Base-by-base conservation (phyloP, 2,797 vertebrate genomes). In the Aselliscus stoliczkanus region DNA sequence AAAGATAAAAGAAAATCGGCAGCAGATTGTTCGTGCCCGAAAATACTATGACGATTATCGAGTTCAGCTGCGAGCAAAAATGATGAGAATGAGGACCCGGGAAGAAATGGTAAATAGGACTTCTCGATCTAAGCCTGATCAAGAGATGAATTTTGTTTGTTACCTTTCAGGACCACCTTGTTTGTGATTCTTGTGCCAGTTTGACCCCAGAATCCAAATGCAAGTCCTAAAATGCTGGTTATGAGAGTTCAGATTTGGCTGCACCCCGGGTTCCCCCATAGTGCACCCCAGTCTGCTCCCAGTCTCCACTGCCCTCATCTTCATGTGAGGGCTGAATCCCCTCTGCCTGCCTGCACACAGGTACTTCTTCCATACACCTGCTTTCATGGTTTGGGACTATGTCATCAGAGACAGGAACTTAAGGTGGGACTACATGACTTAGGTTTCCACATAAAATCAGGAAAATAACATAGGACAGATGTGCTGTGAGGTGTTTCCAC, bases 1-100 rank as follows among this genome's bases (percentile, higher is more conserved):
- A 97, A 98, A 98, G 86, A 97, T 99, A 96, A 99, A 97, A 86
- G 99, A 99, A 89, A 99, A 98, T 97, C 98, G 98, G 83, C 99
- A 99, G 98, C 99, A 99, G 98, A 95, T 97, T 1, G 99, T 98
- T 15, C 99, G 99, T 0, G 99, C 99, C 96, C 99, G 98, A 97
- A 99, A 98, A 93, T 99, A 99, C 93, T 99, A 99, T 21, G 98
- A 98, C 14, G 99, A 99, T 77, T 99, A 99, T 97, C 98, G 99
- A 21, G 98, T 99, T 37, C 99, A 99, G 98, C 97, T 99, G 83
- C 98, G 98, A 0, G 99, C 99, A 76, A 99, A 98, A 72, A 98
- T 99, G 98, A 98, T 99, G 99, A 98, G 98, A 96, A 99, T 99
- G 0, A 99, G 99, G 97, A 99, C 99, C 21, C 98, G 98, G 37